Conservation (phyloP, 2,113 vertebrate genomes). For the Coptodon rendalli region DNA sequence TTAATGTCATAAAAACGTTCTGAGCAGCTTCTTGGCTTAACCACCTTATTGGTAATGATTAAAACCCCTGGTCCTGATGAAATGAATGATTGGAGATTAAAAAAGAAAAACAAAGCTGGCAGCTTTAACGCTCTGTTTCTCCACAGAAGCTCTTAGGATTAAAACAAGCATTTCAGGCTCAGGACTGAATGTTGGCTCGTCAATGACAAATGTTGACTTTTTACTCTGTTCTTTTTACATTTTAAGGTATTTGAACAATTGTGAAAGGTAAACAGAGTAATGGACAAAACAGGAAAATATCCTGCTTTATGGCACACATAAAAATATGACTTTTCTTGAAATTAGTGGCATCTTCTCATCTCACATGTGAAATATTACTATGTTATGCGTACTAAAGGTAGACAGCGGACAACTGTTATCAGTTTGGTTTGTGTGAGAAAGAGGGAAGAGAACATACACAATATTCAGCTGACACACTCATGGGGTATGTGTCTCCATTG, state of each 20-base stretch:
- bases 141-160: not conserved
- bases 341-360: not conserved
- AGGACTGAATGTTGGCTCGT: not conserved
- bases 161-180: not conserved
- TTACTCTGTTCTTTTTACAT: not conserved
- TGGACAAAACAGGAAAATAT: not conserved
- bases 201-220: not conserved
- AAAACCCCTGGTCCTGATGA: not conserved
- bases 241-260: not conserved
- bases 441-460: not conserved
- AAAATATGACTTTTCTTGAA: not conserved
- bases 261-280: not conserved
- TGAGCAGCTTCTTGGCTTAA: not conserved
- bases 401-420: not conserved
- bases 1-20: not conserved
- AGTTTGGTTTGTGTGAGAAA: not conserved
- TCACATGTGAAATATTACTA: not conserved
- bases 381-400: not conserved
- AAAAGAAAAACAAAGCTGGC: not conserved
- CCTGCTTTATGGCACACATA: not conserved
- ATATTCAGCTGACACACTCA: constrained; percentile 31
- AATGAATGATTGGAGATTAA: not conserved
- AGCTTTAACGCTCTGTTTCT: not conserved
- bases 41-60: not conserved
- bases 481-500: constrained; percentile 56